Base-by-base conservation (phyloP, 2,888 invertebrate species). In the Ypsolopha scabrella region DNA sequence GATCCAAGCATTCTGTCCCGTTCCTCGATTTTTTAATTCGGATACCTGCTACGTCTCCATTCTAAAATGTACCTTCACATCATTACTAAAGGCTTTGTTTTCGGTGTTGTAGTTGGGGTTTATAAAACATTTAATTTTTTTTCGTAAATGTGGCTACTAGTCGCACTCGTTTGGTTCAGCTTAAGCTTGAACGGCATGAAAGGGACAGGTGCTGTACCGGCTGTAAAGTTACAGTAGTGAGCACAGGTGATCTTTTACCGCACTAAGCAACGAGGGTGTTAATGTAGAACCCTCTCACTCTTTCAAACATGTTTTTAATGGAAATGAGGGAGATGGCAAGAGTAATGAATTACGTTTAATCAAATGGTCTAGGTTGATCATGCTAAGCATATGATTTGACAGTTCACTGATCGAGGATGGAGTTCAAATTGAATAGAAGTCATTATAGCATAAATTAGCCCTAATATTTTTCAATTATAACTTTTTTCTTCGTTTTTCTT, bases 181-280 rank as follows among this genome's bases (percentile, higher is more conserved):
- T 65, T 83, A 79, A 80, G 86, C 87, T 75, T 87, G 75, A 80
- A 81, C 70, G 66, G 80, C 72, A 79, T 68, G 87, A 87, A 82
- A 86, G 85, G 83, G 87, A 87, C 85, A 82, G 86, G 81, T 83
- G 85, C 79, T 78, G 72, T 80, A 81, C 79, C 75, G 76, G 70
- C 67, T 67, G 77, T 78, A 77, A 75, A 81, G 85, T 87, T 85
- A 82, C 86, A 75, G 87, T 85, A 86, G 87, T 86, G 81, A 87
- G 79, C 87, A 87, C 82, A 83, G 83, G 82, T 86, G 87, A 87
- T 83, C 87, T 86, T 87, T 83, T 76, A 78, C 68, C 70, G 78
- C 80, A 80, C 75, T 75, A 75, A 60, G 63, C 55, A 67, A 66
- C 66, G 73, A 64, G 77, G 74, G 79, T 77, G 76, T 72, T 71